Conservation (phyloP, 2,113 vertebrate genomes). For the Meleagris gallopavo region DNA sequence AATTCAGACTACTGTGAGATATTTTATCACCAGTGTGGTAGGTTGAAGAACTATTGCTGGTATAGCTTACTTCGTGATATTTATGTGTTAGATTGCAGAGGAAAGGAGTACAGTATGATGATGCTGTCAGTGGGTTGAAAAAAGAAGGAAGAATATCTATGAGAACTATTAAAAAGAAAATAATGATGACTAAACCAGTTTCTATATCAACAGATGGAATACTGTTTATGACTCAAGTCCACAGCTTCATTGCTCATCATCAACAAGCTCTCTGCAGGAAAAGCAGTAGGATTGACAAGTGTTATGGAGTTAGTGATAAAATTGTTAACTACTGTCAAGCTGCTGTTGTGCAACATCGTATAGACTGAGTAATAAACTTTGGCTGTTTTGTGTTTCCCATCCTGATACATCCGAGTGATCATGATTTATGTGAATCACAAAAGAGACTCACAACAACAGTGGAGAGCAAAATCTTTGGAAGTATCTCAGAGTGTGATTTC, state of each 20-base stretch:
- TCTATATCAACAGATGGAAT: constrained; percentile 3
- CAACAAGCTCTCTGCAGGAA: not conserved
- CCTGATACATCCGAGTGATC: not conserved
- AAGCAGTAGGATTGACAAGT: constrained; percentile 16
- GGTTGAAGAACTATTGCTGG: not conserved
- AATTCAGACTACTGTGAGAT: not conserved
- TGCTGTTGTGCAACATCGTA: not conserved
- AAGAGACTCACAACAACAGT: not conserved
- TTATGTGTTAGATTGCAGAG: not conserved
- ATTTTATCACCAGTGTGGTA: not conserved
- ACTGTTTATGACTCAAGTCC: not conserved
- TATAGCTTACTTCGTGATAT: not conserved
- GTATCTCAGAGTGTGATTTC: not conserved
- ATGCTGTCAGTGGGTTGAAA: not conserved
- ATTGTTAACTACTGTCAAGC: constrained; percentile 18
- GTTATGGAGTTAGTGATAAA: not conserved
- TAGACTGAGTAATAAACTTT: not conserved
- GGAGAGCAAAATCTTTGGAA: not conserved
- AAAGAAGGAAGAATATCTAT: not conserved
- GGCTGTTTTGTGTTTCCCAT: not conserved
- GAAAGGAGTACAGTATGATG: not conserved
- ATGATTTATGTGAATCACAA: not conserved
- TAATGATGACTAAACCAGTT: not conserved
- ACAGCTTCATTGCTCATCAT: not conserved
- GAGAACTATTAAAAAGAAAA: not conserved